Evolutionary conservation across 1,140 invertebrate species (phyloP).

Genomic region (Brachionus plicatilis): DNA sequence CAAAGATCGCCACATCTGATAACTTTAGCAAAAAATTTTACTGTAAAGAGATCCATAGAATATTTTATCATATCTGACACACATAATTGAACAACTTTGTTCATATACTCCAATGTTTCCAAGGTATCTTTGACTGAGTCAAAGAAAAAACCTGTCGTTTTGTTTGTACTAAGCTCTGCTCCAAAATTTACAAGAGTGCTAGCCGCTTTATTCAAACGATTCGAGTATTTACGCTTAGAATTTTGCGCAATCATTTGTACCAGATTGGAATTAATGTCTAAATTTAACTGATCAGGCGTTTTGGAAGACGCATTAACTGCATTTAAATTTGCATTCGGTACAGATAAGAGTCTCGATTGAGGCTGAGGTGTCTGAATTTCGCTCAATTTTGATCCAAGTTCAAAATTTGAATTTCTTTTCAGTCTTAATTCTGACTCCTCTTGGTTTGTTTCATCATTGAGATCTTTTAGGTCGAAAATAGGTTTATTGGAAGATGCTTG

Average conservation of each 20-base stretch:
- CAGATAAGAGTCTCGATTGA: neutral
- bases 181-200: constrained; percentile 15
- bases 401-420: neutral
- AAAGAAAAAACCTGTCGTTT: neutral
- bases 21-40: neutral
- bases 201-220: constrained; percentile 13
- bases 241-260: neutral
- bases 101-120: constrained; percentile 3
- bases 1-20: no score
- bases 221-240: constrained; percentile 24
- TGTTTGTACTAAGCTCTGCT: neutral
- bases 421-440: neutral
- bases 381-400: neutral
- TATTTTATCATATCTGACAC: constrained; percentile 36
- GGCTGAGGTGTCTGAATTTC: neutral
- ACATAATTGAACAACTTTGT: constrained; percentile 24
- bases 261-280: neutral
- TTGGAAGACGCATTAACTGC: neutral
- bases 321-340: neutral
- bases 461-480: neutral
- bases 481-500: neutral
- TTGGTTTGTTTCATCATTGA: neutral
- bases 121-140: neutral
- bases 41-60: constrained; percentile 26
- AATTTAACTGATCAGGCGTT: neutral